A percentile compares a stretch with the other conserved stretches of the same genome.
Conservation (phyloP, 2,888 invertebrate genomes). For the Rhogogaster chlorosoma region DNA sequence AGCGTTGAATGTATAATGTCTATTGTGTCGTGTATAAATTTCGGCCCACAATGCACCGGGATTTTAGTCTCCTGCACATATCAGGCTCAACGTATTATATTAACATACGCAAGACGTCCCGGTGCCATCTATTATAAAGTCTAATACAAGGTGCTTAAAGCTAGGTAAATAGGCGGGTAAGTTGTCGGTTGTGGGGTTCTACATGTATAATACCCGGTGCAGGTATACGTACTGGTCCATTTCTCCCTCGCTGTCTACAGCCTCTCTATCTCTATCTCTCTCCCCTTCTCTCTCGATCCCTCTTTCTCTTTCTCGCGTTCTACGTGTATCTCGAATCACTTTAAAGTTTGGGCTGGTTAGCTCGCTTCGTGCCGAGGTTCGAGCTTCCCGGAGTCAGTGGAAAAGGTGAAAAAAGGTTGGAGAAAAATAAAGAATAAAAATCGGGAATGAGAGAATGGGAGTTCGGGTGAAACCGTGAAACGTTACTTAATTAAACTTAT, state of each 20-base stretch:
- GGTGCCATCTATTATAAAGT: constrained; percentile 68
- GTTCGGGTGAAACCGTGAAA: constrained; percentile 33
- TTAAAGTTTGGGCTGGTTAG: constrained; percentile 31
- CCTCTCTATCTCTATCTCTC: not conserved
- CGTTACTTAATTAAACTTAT: constrained; percentile 52
- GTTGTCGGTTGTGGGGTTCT: constrained; percentile 28
- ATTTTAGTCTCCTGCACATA: constrained; percentile 55
- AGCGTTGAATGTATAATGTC: constrained; percentile 47
- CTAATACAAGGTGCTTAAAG: constrained; percentile 67
- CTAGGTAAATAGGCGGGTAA: constrained; percentile 47
- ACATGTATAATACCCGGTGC: constrained; percentile 23
- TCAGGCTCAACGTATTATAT: constrained; percentile 67
- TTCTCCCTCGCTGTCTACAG: constrained; percentile 7
- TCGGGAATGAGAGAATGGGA: not conserved
- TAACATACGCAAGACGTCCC: constrained; percentile 67
- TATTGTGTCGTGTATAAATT: constrained; percentile 45
- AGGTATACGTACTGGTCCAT: constrained; percentile 12
- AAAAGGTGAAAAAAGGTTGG: not conserved
- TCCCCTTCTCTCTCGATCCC: not conserved
- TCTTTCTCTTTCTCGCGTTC: not conserved
- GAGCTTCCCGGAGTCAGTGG: not conserved
- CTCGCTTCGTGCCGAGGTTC: constrained; percentile 21
- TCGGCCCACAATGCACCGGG: constrained; percentile 42
- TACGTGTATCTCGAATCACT: constrained; percentile 33
- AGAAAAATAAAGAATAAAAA: not conserved